Evolutionary conservation across 2,888 invertebrate genomes (phyloP).

Genomic region (Oxycera nigricornis): DNA sequence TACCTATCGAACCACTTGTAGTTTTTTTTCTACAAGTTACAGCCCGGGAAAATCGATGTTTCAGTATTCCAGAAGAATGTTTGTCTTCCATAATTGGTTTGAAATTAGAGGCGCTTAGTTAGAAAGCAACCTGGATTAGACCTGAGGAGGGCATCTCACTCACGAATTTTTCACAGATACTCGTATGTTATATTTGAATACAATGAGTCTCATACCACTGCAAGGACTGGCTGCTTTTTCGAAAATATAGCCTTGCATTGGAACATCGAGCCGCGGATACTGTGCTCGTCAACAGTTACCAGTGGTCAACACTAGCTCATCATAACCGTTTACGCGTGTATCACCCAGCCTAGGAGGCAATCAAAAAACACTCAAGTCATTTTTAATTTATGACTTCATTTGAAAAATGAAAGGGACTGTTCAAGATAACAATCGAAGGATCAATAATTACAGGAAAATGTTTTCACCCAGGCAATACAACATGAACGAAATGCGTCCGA

Average conservation of each 20-base stretch:
- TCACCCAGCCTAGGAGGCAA: not conserved
- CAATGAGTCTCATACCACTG: too few species aligned
- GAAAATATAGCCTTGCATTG: too few species aligned
- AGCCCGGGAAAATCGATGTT: not conserved
- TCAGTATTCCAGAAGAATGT: constrained; percentile 16
- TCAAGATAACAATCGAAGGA: constrained; percentile 30
- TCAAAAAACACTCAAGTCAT: not conserved
- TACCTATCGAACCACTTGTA: not conserved
- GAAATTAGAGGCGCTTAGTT: constrained; percentile 7
- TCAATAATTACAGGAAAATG: constrained; percentile 29
- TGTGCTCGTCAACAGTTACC: too few species aligned
- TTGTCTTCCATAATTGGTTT: constrained; percentile 25
- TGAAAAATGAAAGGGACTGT: constrained; percentile 15
- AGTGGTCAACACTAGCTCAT: too few species aligned
- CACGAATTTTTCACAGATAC: not conserved
- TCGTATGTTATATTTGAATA: too few species aligned
- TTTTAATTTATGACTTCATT: constrained; percentile 33
- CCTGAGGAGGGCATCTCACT: not conserved
- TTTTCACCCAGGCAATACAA: not conserved
- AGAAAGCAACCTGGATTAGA: not conserved
- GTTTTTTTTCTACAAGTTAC: not conserved
- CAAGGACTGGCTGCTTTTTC: too few species aligned
- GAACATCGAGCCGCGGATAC: too few species aligned
- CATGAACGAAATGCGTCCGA: not conserved
- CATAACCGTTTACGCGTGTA: too few species aligned